These are phyloP conservation scores for Gambusia affinis DNA, from an alignment of 2,113 vertebrate species.

Conservation along the genomic window DNA sequence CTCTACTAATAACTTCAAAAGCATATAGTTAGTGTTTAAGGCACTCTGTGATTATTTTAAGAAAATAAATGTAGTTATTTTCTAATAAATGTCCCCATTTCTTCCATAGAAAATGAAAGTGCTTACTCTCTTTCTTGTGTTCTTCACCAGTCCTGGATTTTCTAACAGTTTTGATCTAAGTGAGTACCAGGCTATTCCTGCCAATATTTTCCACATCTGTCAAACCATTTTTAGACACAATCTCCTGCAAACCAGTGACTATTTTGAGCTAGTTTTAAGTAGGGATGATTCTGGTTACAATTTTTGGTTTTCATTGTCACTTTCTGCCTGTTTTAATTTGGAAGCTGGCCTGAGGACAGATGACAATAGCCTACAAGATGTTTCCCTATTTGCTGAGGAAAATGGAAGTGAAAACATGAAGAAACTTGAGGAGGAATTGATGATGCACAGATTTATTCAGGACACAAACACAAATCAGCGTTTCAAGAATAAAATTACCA, in stretches of 20 bases:
- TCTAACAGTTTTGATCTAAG: constrained; percentile 53
- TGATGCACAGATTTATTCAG: background rate
- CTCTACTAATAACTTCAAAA: background rate
- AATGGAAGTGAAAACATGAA: background rate
- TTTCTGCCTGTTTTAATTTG: background rate
- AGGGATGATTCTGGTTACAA: too few relatives aligned
- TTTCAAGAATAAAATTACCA: constrained; percentile 6
- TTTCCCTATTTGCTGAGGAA: background rate
- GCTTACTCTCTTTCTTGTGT: constrained; percentile 49
- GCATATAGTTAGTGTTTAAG: background rate
- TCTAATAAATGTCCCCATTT: background rate
- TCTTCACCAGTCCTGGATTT: constrained; percentile 43
- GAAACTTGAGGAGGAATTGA: background rate
- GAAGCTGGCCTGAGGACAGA: constrained; percentile 3
- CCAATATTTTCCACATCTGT: background rate
- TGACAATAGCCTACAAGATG: too few relatives aligned
- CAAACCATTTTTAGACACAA: background rate
- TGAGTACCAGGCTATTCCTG: constrained; percentile 50
- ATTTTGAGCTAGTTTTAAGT: too few relatives aligned
- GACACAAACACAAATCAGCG: background rate
- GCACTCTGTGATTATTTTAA: background rate
- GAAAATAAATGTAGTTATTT: background rate
- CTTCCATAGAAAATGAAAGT: constrained; percentile 62
- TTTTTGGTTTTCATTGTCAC: background rate
- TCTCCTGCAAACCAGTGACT: background rate